Evolutionary conservation across 2,797 vertebrate genomes (phyloP).

Genomic region (Pantherophis alleghaniensis): DNA sequence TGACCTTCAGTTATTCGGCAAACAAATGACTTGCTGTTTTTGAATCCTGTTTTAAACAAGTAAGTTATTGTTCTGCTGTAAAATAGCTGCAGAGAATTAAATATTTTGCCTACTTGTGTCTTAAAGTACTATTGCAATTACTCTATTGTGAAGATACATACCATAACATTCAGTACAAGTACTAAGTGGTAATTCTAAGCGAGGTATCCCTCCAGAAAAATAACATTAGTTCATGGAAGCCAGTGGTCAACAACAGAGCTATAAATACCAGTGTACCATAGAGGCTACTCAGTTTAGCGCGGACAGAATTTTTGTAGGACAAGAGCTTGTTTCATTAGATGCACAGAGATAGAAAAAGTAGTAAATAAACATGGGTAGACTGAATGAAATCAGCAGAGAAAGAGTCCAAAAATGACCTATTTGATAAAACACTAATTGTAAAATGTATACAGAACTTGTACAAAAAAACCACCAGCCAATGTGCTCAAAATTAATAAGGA

Average conservation of each 20-base stretch:
- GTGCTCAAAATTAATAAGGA: neutral
- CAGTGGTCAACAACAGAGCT: neutral
- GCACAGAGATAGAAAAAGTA: neutral
- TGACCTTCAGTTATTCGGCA: conserved; percentile 35
- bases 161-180: neutral
- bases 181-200: neutral
- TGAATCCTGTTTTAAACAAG: conserved; percentile 40
- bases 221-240: neutral
- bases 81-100: conserved; percentile 19
- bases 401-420: neutral
- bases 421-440: neutral
- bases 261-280: neutral
- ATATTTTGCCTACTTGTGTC: conserved; percentile 28
- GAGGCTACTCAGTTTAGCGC: neutral
- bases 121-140: conserved; percentile 4
- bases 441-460: neutral
- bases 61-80: neutral
- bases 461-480: neutral
- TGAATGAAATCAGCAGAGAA: neutral
- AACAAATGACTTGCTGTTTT: conserved; percentile 25
- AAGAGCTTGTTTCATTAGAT: neutral
- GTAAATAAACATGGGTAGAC: neutral
- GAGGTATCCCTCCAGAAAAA: neutral
- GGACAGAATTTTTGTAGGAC: neutral
- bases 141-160: neutral